These are phyloP conservation scores for Tamandua tetradactyla DNA, from an alignment of 2,797 vertebrate species.

Conservation along the genomic window DNA sequence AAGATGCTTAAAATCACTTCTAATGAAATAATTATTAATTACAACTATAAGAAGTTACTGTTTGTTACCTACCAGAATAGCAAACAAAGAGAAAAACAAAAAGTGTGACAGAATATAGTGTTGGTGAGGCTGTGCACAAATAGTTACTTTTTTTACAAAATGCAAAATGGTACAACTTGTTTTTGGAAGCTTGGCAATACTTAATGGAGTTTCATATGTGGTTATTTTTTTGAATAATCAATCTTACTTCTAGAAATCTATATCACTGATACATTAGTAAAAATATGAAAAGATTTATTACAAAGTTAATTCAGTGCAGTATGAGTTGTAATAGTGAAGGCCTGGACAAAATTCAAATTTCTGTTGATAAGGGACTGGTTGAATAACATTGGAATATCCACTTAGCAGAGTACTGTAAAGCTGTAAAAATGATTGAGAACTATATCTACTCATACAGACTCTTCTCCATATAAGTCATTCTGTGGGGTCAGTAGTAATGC, in stretches of 20 bases:
- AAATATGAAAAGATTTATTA: neutral
- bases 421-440: neutral
- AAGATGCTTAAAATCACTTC: neutral
- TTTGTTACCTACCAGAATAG: neutral
- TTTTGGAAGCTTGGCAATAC: neutral
- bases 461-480: no score
- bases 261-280: neutral
- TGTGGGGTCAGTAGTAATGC: no score
- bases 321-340: neutral
- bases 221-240: constrained; percentile 28
- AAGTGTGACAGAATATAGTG: neutral
- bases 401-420: neutral
- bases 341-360: neutral
- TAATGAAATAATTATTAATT: neutral
- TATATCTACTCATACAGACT: no score
- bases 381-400: neutral
- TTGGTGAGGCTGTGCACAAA: neutral
- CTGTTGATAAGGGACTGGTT: neutral
- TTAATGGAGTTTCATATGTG: neutral
- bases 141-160: neutral
- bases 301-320: neutral
- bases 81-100: neutral
- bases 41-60: neutral
- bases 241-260: neutral
- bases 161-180: neutral